Evolutionary conservation across 2,888 invertebrate genomes (phyloP).

Genomic region (Monopis laevigella): DNA sequence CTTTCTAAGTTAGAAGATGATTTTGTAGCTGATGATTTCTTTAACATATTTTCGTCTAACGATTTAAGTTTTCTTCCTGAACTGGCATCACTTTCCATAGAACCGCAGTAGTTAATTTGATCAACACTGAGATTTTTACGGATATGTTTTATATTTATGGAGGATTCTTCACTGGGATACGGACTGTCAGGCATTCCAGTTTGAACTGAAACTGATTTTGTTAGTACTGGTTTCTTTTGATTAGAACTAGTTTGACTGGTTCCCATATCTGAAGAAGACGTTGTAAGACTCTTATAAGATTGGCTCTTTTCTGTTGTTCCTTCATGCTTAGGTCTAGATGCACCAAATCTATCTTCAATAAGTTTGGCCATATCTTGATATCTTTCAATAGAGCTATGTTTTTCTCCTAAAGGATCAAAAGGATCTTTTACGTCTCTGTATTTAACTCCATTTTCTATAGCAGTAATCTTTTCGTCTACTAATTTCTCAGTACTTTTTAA

Average conservation of each 20-base stretch:
- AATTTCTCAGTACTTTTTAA: conserved; percentile 54
- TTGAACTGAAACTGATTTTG: conserved; percentile 62
- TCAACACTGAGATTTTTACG: conserved; percentile 61
- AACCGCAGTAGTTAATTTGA: conserved; percentile 61
- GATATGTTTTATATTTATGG: conserved; percentile 55
- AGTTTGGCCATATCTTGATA: conserved; percentile 78
- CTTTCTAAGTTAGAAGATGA: conserved; percentile 57
- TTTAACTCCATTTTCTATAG: conserved; percentile 46
- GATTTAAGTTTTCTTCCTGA: conserved; percentile 59
- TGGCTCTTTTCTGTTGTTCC: conserved; percentile 59
- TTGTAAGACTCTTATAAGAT: conserved; percentile 60
- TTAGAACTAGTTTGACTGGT: conserved; percentile 58
- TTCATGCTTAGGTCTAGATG: conserved; percentile 47
- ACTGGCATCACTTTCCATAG: conserved; percentile 60
- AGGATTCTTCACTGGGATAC: conserved; percentile 41
- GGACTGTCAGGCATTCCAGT: conserved; percentile 60
- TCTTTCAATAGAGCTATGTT: conserved; percentile 74
- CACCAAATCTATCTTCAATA: conserved; percentile 73
- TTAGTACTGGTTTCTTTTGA: conserved; percentile 56
- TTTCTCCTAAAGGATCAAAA: conserved; percentile 69
- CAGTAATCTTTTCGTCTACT: conserved; percentile 52
- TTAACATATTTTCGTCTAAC: conserved; percentile 58
- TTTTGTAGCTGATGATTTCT: conserved; percentile 53
- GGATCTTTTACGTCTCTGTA: conserved; percentile 59
- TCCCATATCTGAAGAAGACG: conserved; percentile 64